Conservation (phyloP, 2,888 invertebrate genomes). For the Hedychridium roseum region DNA sequence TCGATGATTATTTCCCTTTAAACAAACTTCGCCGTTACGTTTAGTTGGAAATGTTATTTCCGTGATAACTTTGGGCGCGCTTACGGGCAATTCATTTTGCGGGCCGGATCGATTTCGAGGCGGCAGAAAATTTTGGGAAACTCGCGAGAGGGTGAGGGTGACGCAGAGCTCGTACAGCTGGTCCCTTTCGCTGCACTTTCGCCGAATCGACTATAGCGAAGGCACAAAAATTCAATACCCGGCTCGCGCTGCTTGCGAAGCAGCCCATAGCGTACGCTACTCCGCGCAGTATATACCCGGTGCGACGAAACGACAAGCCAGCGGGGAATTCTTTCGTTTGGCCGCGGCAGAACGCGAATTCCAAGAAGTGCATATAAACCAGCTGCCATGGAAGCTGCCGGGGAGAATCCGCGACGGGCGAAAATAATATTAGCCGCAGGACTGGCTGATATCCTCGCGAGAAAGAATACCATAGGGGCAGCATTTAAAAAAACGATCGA, state of each 20-base stretch:
- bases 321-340: conserved; percentile 35
- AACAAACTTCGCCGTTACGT: too few relatives aligned
- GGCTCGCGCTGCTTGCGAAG: conserved; percentile 42
- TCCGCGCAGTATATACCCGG: conserved; percentile 50
- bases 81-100: too few relatives aligned
- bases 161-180: conserved; percentile 31
- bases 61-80: too few relatives aligned
- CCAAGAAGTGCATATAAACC: conserved; percentile 38
- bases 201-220: conserved; percentile 59
- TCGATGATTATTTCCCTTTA: too few relatives aligned
- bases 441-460: too few relatives aligned
- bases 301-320: conserved; percentile 48
- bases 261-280: conserved; percentile 52
- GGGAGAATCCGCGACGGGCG: conserved; percentile 44
- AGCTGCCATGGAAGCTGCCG: conserved; percentile 34
- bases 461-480: too few relatives aligned
- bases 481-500: too few relatives aligned
- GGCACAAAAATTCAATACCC: conserved; percentile 62
- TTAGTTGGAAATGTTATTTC: too few relatives aligned
- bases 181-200: conserved; percentile 54
- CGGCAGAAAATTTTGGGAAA: conserved; percentile 20
- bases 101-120: conserved; percentile 14
- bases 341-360: conserved; percentile 34
- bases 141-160: conserved; percentile 1
- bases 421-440: conserved; percentile 46